Conservation (phyloP, 1,140 invertebrate genomes). For the Delia radicum region DNA sequence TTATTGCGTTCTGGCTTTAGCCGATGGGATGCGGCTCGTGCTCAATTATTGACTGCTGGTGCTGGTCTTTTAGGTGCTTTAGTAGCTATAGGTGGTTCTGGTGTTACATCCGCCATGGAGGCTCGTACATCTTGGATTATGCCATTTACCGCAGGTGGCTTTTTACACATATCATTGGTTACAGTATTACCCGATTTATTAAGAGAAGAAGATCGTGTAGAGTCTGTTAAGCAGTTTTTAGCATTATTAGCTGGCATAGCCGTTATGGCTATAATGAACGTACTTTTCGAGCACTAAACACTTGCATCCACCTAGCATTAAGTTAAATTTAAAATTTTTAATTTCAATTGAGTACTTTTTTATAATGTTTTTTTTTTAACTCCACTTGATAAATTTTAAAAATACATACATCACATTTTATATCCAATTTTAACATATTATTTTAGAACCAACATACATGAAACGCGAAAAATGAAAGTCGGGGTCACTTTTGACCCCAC, state of each 20-base stretch:
- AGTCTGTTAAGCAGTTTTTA: conserved; percentile 82
- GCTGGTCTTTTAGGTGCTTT: conserved; percentile 86
- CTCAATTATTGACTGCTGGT: conserved; percentile 84
- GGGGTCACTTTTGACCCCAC: no score
- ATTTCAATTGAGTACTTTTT: no score
- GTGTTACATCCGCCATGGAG: conserved; percentile 75
- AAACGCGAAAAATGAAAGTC: no score
- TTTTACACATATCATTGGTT: conserved; percentile 93
- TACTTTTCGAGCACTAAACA: conserved; percentile 54
- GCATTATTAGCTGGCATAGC: conserved; percentile 76
- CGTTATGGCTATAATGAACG: conserved; percentile 73
- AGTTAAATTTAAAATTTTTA: no score
- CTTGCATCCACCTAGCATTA: conserved; percentile 31
- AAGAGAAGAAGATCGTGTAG: conserved; percentile 72
- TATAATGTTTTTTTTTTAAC: no score
- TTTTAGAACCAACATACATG: no score
- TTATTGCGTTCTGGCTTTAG: conserved; percentile 90
- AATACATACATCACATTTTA: no score
- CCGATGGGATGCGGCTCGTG: conserved; percentile 89
- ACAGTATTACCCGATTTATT: conserved; percentile 90
- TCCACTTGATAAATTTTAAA: no score
- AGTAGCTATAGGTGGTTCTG: conserved; percentile 79
- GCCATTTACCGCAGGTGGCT: conserved; percentile 94
- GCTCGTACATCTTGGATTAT: conserved; percentile 90
- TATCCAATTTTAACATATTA: no score